Evolutionary conservation across 2,797 vertebrate species (phyloP), one percentile per base, ranked within the genome.

Genomic region (Pseudochaenichthys georgianus): DNA sequence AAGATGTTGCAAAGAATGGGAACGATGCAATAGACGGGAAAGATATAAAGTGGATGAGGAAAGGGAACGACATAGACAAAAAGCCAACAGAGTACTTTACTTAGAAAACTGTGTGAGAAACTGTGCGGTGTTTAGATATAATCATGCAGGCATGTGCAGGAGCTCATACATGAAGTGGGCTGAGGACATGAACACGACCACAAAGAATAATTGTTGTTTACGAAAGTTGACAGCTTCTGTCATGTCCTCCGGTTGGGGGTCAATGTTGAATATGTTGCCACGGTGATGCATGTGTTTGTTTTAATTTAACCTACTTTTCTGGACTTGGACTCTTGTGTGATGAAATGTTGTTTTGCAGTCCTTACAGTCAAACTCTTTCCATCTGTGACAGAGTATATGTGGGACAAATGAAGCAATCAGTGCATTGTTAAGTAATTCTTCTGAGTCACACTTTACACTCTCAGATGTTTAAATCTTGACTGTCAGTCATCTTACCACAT

Each of bases 341-440:
- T 57, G 57, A 83, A 70, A 80, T 75, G 50, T 71, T 78, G 13
- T 11, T 48, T 84, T 61, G 41, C 23, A 57, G 45, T 51, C 55
- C 69, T 70, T 70, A 71, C 69, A 73, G 46, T 70, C 28, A 77
- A 80, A 83, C 75, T 75, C 43, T 61, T 87, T 87, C 80, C 76
- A 77, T 84, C 53, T 86, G 80, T 73, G 73, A 64, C 75, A 65
- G 21, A 59, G 68, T 81, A 47, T 82, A 53, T 58, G 65, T 68
- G 76, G 70, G 66, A 75, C 73, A 82, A 81, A 87, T 89, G 55
- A 81, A 82, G 79, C 82, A 89, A 89, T 84, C 78, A 68, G 77
- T 64, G 72, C 13, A 50, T 86, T 87, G 91, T 88, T 84, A 84
- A 84, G 70, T 77, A 70, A 85, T 86, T 79, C 64, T 77, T 75